Evolutionary conservation across 35 echinoderm and acorn worm species (phyloP).

Genomic region (Apostichopus parvimensis): DNA sequence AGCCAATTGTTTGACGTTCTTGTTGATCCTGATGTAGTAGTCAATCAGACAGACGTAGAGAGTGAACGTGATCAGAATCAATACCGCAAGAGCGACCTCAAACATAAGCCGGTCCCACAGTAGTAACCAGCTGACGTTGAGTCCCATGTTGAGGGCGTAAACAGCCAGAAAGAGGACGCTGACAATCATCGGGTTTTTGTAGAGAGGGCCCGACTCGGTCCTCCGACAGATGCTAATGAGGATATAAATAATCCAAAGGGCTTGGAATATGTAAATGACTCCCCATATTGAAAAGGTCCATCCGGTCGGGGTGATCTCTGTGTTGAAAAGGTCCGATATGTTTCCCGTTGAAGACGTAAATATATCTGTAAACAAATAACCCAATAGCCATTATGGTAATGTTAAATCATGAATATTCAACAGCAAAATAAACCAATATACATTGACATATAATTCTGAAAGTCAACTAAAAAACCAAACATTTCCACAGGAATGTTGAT

Average conservation of each 20-base stretch:
- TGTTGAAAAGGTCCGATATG: slow-evolving; percentile 59
- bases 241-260: slow-evolving; percentile 66
- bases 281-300: slow-evolving; percentile 89
- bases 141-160: slow-evolving; percentile 64
- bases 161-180: slow-evolving; percentile 56
- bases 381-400: no score
- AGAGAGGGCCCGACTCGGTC: slow-evolving; percentile 65
- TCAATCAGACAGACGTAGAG: slow-evolving; percentile 64
- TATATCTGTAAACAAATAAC: background rate
- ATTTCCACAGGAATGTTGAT: no score
- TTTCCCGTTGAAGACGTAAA: slow-evolving; percentile 17
- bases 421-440: no score
- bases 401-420: no score
- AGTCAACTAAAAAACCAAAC: no score
- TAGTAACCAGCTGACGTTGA: slow-evolving; percentile 73
- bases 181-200: slow-evolving; percentile 63
- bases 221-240: slow-evolving; percentile 61
- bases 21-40: slow-evolving; percentile 59
- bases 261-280: slow-evolving; percentile 72
- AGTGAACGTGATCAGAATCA: slow-evolving; percentile 62
- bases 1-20: slow-evolving; percentile 48
- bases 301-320: slow-evolving; percentile 72
- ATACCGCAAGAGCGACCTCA: slow-evolving; percentile 51
- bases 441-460: no score
- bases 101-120: slow-evolving; percentile 65